Conservation (phyloP, 2,888 invertebrate species). For the Hybos culiciformis region DNA sequence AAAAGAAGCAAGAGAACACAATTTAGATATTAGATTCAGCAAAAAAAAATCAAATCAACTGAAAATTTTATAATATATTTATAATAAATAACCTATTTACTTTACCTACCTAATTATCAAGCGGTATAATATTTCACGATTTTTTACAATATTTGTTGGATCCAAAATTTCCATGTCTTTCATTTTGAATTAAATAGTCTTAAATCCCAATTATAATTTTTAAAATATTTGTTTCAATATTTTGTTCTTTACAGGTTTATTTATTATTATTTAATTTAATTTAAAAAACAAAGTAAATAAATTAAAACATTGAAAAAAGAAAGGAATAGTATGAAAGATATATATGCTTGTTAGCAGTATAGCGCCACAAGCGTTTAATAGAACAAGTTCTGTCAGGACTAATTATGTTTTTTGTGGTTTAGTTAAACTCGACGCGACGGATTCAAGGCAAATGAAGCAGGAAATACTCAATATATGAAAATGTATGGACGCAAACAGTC, state of each 20-base stretch:
- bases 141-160: conserved; percentile 69
- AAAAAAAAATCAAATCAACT: not conserved
- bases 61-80: not conserved
- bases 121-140: conserved; percentile 75
- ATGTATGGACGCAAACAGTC: too few relatives aligned
- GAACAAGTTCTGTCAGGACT: too few relatives aligned
- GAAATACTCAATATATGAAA: too few relatives aligned
- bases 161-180: conserved; percentile 40
- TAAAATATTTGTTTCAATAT: not conserved
- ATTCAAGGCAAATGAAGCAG: too few relatives aligned
- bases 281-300: too few relatives aligned
- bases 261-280: not conserved
- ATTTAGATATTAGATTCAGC: not conserved
- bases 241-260: not conserved
- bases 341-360: too few relatives aligned
- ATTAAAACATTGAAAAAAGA: too few relatives aligned
- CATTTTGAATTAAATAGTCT: conserved; percentile 19
- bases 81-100: conserved; percentile 6
- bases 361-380: too few relatives aligned
- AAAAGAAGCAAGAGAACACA: not conserved
- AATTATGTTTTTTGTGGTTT: too few relatives aligned
- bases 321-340: too few relatives aligned
- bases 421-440: too few relatives aligned
- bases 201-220: not conserved
- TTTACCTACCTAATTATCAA: conserved; percentile 72